Evolutionary conservation across 2,888 invertebrate species (phyloP).

Genomic region (Phasia obesa): DNA sequence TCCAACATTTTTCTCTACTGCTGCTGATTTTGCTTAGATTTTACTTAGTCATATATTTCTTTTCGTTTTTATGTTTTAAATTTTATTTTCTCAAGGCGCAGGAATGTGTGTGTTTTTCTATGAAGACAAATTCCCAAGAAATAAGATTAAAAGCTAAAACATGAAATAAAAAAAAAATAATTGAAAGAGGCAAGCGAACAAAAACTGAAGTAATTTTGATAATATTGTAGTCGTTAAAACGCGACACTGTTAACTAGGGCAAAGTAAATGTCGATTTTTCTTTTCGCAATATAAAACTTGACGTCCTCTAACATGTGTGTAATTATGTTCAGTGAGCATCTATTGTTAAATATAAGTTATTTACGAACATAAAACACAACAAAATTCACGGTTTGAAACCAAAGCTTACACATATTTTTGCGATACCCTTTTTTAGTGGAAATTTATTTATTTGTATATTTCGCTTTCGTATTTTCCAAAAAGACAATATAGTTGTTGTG

Average conservation of each 20-base stretch:
- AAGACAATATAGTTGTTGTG: not conserved
- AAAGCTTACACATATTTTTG: no score
- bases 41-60: constrained; percentile 7
- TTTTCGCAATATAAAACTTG: no score
- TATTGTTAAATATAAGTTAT: no score
- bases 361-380: no score
- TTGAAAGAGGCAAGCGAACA: not conserved
- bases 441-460: not conserved
- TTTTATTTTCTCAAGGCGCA: not conserved
- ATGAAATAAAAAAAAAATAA: not conserved
- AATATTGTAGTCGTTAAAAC: constrained; percentile 15
- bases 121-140: constrained; percentile 36
- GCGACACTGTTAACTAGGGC: no score
- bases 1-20: not conserved
- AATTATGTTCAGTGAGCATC: no score
- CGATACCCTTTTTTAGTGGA: not conserved
- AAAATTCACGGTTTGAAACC: no score
- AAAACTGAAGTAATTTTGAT: constrained; percentile 39
- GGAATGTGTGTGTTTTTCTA: not conserved
- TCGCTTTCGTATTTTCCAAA: not conserved
- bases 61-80: constrained; percentile 3
- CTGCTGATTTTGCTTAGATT: not conserved
- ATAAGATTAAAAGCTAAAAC: constrained; percentile 3
- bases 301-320: no score
- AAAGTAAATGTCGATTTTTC: no score